A percentile compares a stretch with the other conserved stretches of the same genome.
These are phyloP conservation scores for Drosophila diplacantha DNA, from an alignment of 2,888 invertebrate species.

Conservation along the genomic window DNA sequence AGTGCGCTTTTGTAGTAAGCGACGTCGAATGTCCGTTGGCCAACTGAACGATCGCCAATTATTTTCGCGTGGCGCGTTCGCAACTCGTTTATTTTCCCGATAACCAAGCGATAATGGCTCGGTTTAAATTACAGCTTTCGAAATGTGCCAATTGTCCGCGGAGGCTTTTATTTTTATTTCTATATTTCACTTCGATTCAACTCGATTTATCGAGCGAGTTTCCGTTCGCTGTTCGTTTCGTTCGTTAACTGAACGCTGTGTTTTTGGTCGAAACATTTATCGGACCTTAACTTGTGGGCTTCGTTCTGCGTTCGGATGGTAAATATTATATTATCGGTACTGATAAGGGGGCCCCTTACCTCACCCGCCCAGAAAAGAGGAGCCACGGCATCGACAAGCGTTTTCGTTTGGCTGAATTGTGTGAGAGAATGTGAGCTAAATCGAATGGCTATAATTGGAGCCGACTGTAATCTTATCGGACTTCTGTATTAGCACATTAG, in stretches of 20 bases:
- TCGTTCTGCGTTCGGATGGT: slow-evolving; percentile 25
- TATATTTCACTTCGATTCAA: slow-evolving; percentile 20
- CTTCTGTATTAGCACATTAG: slow-evolving; percentile 49
- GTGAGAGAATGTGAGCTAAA: slow-evolving; percentile 18
- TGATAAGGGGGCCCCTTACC: slow-evolving; percentile 44
- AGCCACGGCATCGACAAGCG: slow-evolving; percentile 1
- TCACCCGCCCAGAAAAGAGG: slow-evolving; percentile 2
- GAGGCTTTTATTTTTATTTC: slow-evolving; percentile 34
- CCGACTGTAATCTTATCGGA: slow-evolving; percentile 49
- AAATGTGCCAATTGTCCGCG: slow-evolving; percentile 34
- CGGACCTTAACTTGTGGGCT: slow-evolving; percentile 24
- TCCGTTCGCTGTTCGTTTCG: slow-evolving; percentile 68
- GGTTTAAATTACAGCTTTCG: slow-evolving; percentile 27
- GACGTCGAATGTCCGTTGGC: slow-evolving; percentile 47
- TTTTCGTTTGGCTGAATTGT: slow-evolving; percentile 14
- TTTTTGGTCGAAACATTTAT: slow-evolving; percentile 51
- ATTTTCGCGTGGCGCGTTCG: slow-evolving; percentile 42
- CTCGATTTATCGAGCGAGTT: slow-evolving; percentile 33
- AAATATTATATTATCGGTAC: slow-evolving; percentile 58
- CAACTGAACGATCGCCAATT: slow-evolving; percentile 50
- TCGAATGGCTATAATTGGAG: slow-evolving; percentile 34
- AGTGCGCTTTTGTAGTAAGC: slow-evolving; percentile 36
- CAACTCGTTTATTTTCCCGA: slow-evolving; percentile 31
- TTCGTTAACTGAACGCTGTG: slow-evolving; percentile 57
- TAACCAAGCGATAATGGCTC: slow-evolving; percentile 37